phyloP scores from a whole-genome alignment of 2,888 invertebrate species.

The Agrochola circellaris region DNA sequence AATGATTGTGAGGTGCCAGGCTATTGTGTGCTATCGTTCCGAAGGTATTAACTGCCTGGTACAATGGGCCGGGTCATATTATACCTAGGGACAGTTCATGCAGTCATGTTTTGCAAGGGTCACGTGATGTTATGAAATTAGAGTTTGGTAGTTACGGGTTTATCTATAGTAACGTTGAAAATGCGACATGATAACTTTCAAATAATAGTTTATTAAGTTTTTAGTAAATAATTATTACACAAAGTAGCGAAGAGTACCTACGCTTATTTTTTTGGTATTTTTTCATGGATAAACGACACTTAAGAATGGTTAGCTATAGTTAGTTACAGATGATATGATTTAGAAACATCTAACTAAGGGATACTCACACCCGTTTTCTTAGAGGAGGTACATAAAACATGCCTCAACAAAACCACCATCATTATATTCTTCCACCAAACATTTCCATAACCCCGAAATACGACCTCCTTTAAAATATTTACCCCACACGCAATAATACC shows the following conservation, averaged over 20 bases:
- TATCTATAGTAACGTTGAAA: background rate
- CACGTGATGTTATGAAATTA: background rate
- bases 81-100: background rate
- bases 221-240: too few species aligned
- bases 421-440: conserved; percentile 28
- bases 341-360: background rate
- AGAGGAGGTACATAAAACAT: background rate
- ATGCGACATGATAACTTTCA: background rate
- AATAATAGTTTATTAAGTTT: background rate
- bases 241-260: too few species aligned
- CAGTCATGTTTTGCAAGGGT: conserved; percentile 13
- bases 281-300: background rate
- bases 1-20: conserved; percentile 41
- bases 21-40: conserved; percentile 10
- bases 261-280: background rate
- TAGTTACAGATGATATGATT: background rate
- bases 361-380: background rate
- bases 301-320: background rate
- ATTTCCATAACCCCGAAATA: background rate
- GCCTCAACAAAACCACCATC: background rate
- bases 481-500: conserved; percentile 45
- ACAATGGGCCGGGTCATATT: conserved; percentile 13
- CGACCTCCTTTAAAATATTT: conserved; percentile 45
- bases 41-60: conserved; percentile 19
- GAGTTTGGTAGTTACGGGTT: background rate